phyloP scores from a whole-genome alignment of 1,140 invertebrate species.

The Drosophila watanabei region DNA sequence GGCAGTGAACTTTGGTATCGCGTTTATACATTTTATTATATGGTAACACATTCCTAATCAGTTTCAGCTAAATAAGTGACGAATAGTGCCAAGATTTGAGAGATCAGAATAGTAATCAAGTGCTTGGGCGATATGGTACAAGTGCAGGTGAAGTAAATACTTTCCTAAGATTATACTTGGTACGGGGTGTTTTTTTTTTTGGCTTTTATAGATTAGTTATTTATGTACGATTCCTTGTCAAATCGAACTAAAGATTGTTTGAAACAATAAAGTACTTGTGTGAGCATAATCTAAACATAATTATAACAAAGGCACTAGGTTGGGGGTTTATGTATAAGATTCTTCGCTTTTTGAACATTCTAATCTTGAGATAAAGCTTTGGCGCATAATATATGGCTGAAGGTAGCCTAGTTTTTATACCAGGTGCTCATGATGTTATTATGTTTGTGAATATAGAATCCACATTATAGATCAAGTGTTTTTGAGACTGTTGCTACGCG shows the following conservation, averaged over 20 bases:
- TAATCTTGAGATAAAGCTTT: slow-evolving; percentile 4
- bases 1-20: slow-evolving; percentile 68
- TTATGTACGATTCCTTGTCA: slow-evolving; percentile 8
- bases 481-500: not conserved
- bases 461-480: not conserved
- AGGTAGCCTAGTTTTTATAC: slow-evolving; percentile 1
- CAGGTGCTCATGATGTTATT: slow-evolving; percentile 1
- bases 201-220: not conserved
- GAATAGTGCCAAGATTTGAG: slow-evolving; percentile 21
- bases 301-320: not conserved
- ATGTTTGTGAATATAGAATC: not conserved
- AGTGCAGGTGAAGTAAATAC: slow-evolving; percentile 15
- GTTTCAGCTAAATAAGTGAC: slow-evolving; percentile 17
- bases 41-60: slow-evolving; percentile 10
- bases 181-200: not conserved
- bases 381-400: slow-evolving; percentile 7
- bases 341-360: not conserved
- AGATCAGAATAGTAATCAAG: slow-evolving; percentile 31
- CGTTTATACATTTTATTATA: slow-evolving; percentile 44
- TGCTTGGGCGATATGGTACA: not conserved
- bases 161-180: not conserved
- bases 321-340: too few relatives aligned
- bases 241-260: not conserved
- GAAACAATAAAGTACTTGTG: slow-evolving; percentile 31
- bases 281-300: slow-evolving; percentile 7